phyloP scores from a whole-genome alignment of 1,140 invertebrate genomes.

The Drosophila orena region DNA sequence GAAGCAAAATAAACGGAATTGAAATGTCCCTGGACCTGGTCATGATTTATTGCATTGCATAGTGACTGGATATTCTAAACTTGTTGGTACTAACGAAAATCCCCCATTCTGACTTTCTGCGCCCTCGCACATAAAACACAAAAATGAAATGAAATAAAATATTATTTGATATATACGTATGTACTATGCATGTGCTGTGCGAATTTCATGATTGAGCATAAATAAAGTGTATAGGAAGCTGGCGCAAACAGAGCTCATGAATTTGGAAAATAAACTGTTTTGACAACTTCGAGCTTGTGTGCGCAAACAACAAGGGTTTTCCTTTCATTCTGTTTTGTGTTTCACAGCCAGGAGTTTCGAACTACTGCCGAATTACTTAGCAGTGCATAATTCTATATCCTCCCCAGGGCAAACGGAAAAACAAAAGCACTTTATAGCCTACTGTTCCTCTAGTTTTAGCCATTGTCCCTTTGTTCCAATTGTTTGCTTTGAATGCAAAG shows the following conservation, averaged over 20 bases:
- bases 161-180: slow-evolving; percentile 56
- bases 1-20: slow-evolving; percentile 36
- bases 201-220: slow-evolving; percentile 15
- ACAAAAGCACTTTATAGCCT: background rate
- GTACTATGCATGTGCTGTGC: slow-evolving; percentile 18
- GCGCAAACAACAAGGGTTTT: background rate
- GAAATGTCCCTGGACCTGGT: slow-evolving; percentile 38
- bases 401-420: background rate
- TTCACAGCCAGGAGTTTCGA: background rate
- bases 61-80: slow-evolving; percentile 19
- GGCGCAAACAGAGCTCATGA: background rate
- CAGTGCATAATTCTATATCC: background rate
- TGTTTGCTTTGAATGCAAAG: background rate
- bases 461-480: background rate
- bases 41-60: slow-evolving; percentile 39
- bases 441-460: background rate
- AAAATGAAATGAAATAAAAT: slow-evolving; percentile 22
- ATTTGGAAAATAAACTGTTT: slow-evolving; percentile 4
- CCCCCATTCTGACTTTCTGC: background rate
- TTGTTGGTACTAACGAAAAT: background rate
- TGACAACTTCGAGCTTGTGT: background rate
- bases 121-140: background rate
- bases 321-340: background rate
- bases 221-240: slow-evolving; percentile 11
- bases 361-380: background rate